Conservation (phyloP, 2,797 vertebrate species). For the Gadopsis bispinosus region DNA sequence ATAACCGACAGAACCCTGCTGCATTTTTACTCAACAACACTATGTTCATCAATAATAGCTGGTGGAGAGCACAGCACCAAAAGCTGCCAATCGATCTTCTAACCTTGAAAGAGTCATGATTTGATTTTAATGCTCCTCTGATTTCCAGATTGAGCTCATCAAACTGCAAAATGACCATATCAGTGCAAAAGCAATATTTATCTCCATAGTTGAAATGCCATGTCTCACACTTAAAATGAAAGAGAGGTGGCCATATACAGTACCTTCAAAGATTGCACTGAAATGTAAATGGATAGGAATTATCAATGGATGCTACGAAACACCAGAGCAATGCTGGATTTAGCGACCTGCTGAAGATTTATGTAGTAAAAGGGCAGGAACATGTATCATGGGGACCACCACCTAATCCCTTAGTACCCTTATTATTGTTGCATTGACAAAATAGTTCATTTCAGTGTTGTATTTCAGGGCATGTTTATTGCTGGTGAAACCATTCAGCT, state of each 20-base stretch:
- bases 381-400: neutral
- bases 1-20: slow-evolving; percentile 32
- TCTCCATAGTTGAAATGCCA: slow-evolving; percentile 46
- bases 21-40: slow-evolving; percentile 48
- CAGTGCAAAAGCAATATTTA: slow-evolving; percentile 57
- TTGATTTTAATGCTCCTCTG: slow-evolving; percentile 69
- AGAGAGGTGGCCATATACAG: slow-evolving; percentile 25
- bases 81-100: slow-evolving; percentile 58
- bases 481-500: neutral
- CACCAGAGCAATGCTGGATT: slow-evolving; percentile 15
- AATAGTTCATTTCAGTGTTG: neutral
- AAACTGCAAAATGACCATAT: slow-evolving; percentile 37
- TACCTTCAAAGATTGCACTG: slow-evolving; percentile 25
- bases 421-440: neutral
- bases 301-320: slow-evolving; percentile 16
- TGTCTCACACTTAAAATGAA: slow-evolving; percentile 40
- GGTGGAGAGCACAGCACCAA: slow-evolving; percentile 23
- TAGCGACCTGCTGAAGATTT: slow-evolving; percentile 13
- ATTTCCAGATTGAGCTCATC: slow-evolving; percentile 63
- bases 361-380: neutral
- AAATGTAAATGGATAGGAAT: slow-evolving; percentile 38
- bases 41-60: slow-evolving; percentile 51
- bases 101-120: slow-evolving; percentile 70
- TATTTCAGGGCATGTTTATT: neutral
- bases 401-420: neutral